phyloP scores from a whole-genome alignment of 2,113 vertebrate genomes.

The Octodon degus region DNA sequence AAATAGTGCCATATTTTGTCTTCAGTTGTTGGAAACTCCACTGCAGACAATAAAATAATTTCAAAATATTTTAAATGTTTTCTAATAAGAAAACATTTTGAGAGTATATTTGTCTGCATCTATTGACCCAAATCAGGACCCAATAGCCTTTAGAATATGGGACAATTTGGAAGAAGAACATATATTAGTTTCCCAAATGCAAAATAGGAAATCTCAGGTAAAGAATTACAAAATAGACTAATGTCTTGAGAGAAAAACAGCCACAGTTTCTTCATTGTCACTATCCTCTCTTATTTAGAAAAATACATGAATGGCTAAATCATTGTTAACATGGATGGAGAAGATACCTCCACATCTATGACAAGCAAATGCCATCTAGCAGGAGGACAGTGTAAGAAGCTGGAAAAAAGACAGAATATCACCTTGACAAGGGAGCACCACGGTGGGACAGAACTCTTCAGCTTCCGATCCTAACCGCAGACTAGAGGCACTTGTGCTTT shows the following conservation, averaged over 20 bases:
- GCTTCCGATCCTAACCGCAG: fast-evolving
- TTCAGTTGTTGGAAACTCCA: not conserved
- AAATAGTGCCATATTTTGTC: not conserved
- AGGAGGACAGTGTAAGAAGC: not conserved
- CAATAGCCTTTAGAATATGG: not conserved
- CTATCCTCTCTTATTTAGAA: not conserved
- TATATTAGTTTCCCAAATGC: not conserved
- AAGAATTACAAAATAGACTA: not conserved
- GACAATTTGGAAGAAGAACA: not conserved
- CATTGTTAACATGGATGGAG: too few relatives aligned
- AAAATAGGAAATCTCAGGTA: not conserved
- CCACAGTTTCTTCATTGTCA: not conserved
- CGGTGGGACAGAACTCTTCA: fast-evolving
- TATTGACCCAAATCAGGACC: not conserved
- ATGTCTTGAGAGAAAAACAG: not conserved
- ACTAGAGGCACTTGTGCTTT: not conserved
- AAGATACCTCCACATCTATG: not conserved
- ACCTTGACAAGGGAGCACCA: fast-evolving
- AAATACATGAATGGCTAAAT: not conserved
- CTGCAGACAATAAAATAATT: not conserved
- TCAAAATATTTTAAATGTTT: not conserved
- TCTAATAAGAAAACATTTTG: not conserved
- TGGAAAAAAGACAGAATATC: not conserved
- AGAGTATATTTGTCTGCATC: not conserved
- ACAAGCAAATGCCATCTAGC: fast-evolving